These are phyloP conservation scores for Glyphotaelius pellucidus DNA, from an alignment of 2,888 invertebrate genomes.

Conservation along the genomic window DNA sequence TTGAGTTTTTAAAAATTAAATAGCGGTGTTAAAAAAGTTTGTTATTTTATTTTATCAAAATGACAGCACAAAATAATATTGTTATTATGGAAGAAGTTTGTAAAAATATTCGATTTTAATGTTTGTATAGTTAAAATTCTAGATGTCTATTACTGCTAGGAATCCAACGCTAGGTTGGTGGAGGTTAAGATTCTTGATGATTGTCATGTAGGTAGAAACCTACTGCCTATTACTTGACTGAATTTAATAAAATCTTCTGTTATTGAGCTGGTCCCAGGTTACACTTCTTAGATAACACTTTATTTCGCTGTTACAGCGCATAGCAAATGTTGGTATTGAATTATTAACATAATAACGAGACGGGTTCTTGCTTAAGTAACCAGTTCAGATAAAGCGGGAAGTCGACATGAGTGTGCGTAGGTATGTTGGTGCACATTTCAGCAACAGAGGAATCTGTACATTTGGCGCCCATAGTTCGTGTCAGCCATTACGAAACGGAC, in stretches of 20 bases:
- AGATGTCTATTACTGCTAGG: neutral
- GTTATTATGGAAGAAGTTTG: too few relatives aligned
- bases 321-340: neutral
- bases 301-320: neutral
- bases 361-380: neutral
- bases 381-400: neutral
- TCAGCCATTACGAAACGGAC: constrained; percentile 44
- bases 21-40: too few relatives aligned
- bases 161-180: neutral
- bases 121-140: too few relatives aligned
- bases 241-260: neutral
- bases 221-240: too few relatives aligned
- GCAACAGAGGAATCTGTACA: constrained; percentile 1
- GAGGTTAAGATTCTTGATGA: neutral
- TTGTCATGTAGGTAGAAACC: neutral
- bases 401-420: neutral
- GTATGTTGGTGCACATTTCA: neutral
- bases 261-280: neutral
- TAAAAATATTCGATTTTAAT: too few relatives aligned
- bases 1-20: too few relatives aligned
- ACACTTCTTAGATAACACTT: neutral
- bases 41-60: too few relatives aligned
- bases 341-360: constrained; percentile 1
- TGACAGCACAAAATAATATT: too few relatives aligned
- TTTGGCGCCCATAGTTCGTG: constrained; percentile 9